phyloP scores from a whole-genome alignment of 2,113 vertebrate genomes.

The Psephotus haematonotus region DNA sequence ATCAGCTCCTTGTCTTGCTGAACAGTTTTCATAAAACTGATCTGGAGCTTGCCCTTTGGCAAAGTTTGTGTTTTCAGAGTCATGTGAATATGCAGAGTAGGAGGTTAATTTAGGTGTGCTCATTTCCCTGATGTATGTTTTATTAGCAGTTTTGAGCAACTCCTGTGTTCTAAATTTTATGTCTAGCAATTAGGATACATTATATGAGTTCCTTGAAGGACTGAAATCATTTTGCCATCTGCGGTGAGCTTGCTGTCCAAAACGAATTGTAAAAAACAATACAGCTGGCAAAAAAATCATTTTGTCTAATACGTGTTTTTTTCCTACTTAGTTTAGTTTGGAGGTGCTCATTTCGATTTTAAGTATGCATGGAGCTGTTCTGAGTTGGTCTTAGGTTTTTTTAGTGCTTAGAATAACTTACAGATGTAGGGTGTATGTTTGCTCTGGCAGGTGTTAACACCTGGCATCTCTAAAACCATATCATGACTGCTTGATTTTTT shows the following conservation, averaged over 20 bases:
- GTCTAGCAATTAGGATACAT: background rate
- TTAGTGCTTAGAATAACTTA: background rate
- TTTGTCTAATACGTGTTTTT: background rate
- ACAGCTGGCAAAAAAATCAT: background rate
- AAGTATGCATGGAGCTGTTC: background rate
- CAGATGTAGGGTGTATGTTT: background rate
- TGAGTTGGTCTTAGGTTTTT: background rate
- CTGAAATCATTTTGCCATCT: background rate
- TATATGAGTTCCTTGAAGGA: background rate
- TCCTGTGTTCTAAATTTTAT: background rate
- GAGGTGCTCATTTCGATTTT: background rate
- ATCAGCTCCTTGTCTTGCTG: background rate
- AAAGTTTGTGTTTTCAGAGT: background rate
- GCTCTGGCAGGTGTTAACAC: background rate
- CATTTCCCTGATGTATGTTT: background rate
- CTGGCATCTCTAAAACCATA: background rate
- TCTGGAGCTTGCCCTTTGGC: background rate
- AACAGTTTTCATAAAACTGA: background rate
- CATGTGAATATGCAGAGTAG: background rate
- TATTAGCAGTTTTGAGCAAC: background rate
- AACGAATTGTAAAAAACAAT: background rate
- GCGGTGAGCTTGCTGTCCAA: background rate
- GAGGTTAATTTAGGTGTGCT: background rate
- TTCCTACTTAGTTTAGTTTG: background rate
- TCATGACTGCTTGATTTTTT: background rate